Percentiles rank a stretch among this genome's conserved stretches.
phyloP scores from a whole-genome alignment of 92 coral and sea anemone genomes.

The Meandrina meandrites region DNA sequence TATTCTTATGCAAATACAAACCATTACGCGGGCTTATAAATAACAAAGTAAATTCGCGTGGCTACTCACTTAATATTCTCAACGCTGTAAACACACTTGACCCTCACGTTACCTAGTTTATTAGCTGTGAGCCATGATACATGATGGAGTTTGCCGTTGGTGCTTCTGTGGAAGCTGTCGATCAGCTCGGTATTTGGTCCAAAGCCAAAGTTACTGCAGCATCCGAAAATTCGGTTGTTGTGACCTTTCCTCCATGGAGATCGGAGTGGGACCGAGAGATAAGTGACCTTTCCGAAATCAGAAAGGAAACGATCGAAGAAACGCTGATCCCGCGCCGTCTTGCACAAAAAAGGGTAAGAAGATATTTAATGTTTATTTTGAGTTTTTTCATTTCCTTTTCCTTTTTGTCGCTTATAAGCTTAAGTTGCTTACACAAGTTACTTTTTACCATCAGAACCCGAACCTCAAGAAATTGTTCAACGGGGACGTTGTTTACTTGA shows the following conservation, averaged over 20 bases:
- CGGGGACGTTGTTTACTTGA: background rate
- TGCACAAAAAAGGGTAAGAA: background rate
- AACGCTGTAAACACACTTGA: no score
- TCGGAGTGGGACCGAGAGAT: conserved; percentile 7
- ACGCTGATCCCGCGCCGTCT: background rate
- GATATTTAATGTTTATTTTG: background rate
- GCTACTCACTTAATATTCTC: no score
- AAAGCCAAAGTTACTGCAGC: background rate
- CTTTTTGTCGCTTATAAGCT: background rate
- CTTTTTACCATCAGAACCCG: background rate
- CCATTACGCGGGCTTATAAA: no score
- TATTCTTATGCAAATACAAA: no score
- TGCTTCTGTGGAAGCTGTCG: conserved; percentile 6
- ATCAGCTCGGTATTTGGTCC: conserved; percentile 10
- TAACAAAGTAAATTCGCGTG: no score
- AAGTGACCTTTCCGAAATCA: background rate
- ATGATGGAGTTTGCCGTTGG: conserved; percentile 4
- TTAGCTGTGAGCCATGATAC: no score
- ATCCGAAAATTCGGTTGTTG: background rate
- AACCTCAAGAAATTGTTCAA: conserved; percentile 2
- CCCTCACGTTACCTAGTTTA: no score
- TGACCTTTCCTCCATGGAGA: conserved; percentile 21
- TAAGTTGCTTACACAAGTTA: background rate
- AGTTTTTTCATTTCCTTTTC: background rate
- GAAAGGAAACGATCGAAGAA: background rate